Evolutionary conservation across 2,113 vertebrate species (phyloP).

Genomic region (Globicephala melas): DNA sequence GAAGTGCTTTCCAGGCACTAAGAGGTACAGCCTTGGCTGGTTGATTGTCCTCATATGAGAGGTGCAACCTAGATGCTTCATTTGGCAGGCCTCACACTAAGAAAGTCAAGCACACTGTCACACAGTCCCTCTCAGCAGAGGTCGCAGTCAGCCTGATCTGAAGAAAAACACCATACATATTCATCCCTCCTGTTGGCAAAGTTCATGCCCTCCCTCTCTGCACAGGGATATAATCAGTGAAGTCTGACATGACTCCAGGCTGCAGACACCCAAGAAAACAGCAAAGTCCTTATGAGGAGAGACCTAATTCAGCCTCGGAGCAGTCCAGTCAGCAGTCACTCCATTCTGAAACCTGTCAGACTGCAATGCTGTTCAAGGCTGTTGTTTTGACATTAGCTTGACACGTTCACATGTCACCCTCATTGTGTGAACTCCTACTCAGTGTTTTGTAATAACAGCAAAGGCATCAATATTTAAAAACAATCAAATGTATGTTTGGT

Average conservation of each 20-base stretch:
- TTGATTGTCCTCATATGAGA: background rate
- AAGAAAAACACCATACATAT: constrained; percentile 73
- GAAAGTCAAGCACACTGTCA: constrained; percentile 59
- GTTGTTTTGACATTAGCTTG: constrained; percentile 83
- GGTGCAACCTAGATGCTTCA: constrained; percentile 11
- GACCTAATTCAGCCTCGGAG: constrained; percentile 64
- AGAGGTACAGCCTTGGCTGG: background rate
- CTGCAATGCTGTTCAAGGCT: constrained; percentile 75
- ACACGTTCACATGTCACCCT: constrained; percentile 81
- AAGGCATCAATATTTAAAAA: constrained; percentile 85
- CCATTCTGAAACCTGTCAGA: constrained; percentile 80
- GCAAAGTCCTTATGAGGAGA: constrained; percentile 62
- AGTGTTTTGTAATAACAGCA: constrained; percentile 82
- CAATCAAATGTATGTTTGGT: constrained; percentile 80
- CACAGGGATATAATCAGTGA: constrained; percentile 30
- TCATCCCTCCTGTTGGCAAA: constrained; percentile 71
- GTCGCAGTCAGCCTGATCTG: constrained; percentile 65
- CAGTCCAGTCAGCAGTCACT: constrained; percentile 76
- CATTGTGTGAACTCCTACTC: constrained; percentile 85
- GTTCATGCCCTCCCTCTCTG: constrained; percentile 57
- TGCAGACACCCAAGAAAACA: constrained; percentile 62
- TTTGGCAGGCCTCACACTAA: constrained; percentile 40
- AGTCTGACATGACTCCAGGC: constrained; percentile 72
- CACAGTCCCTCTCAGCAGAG: constrained; percentile 57
- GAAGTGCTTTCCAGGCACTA: background rate